Conservation (phyloP, 2,113 vertebrate genomes). For the Cygnus atratus region DNA sequence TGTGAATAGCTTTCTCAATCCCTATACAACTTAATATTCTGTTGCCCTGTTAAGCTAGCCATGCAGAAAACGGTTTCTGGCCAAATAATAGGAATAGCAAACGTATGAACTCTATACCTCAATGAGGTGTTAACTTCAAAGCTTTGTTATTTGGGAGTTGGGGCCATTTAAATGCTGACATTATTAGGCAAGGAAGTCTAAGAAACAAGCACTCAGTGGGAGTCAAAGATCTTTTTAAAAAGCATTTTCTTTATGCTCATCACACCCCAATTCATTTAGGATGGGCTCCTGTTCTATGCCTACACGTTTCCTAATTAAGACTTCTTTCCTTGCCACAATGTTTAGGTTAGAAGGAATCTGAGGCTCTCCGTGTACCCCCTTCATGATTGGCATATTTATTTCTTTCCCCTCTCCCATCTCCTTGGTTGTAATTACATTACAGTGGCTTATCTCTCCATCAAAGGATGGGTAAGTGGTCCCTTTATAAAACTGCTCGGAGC, state of each 20-base stretch:
- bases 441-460: constrained; percentile 67
- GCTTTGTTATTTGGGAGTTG: constrained; percentile 67
- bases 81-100: constrained; percentile 74
- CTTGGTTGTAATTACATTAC: constrained; percentile 61
- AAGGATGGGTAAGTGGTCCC: constrained; percentile 65
- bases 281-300: constrained; percentile 71
- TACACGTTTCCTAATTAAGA: constrained; percentile 73
- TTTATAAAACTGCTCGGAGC: constrained; percentile 35
- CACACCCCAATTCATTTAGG: constrained; percentile 73
- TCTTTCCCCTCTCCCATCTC: constrained; percentile 57
- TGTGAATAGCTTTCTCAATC: constrained; percentile 72
- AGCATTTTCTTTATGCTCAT: constrained; percentile 76
- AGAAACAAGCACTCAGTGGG: constrained; percentile 76
- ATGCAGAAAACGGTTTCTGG: constrained; percentile 74
- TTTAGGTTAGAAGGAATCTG: constrained; percentile 71
- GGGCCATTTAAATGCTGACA: constrained; percentile 75
- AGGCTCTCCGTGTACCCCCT: constrained; percentile 16
- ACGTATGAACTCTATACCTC: constrained; percentile 77
- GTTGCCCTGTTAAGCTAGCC: constrained; percentile 75
- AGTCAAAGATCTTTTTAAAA: constrained; percentile 76
- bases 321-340: constrained; percentile 70
- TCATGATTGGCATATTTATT: constrained; percentile 67
- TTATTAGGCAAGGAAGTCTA: constrained; percentile 77
- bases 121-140: constrained; percentile 79
- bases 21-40: constrained; percentile 73